A percentile compares a stretch with the other conserved stretches of the same genome.
Conservation (phyloP, 2,113 vertebrate species). For the Chelonoidis abingdonii region DNA sequence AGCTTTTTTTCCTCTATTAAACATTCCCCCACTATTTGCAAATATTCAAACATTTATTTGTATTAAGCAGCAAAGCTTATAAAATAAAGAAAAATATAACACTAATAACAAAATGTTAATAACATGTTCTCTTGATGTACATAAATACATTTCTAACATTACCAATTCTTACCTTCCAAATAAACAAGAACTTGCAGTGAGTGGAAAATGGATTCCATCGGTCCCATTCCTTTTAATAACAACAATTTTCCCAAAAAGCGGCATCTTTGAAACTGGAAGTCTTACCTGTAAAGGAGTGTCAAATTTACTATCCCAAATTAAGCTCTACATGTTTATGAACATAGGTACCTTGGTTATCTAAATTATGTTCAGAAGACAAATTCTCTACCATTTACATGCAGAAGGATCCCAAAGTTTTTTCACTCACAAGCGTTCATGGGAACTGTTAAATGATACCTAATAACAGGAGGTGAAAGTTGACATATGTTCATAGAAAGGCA, state of each 20-base stretch:
- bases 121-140: accelerated
- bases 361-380: neutral
- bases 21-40: accelerated
- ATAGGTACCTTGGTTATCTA: neutral
- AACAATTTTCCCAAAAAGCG: slow-evolving; percentile 85
- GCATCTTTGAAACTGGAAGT: slow-evolving; percentile 79
- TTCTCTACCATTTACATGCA: neutral
- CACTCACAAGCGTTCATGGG: neutral
- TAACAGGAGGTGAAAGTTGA: neutral
- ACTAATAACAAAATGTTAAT: accelerated
- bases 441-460: neutral
- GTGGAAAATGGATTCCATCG: slow-evolving; percentile 88
- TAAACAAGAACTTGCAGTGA: slow-evolving; percentile 84
- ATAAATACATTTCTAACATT: neutral
- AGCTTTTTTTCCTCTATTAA: accelerated
- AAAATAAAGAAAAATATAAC: accelerated
- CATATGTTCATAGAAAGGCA: neutral
- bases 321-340: accelerated
- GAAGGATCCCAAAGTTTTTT: neutral
- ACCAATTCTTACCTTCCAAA: slow-evolving; percentile 88
- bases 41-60: neutral
- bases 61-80: neutral
- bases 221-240: slow-evolving; percentile 87
- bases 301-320: neutral
- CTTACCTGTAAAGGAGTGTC: neutral